These are phyloP conservation scores for Ammospiza nelsoni DNA, from an alignment of 2,113 vertebrate species.

Conservation along the genomic window DNA sequence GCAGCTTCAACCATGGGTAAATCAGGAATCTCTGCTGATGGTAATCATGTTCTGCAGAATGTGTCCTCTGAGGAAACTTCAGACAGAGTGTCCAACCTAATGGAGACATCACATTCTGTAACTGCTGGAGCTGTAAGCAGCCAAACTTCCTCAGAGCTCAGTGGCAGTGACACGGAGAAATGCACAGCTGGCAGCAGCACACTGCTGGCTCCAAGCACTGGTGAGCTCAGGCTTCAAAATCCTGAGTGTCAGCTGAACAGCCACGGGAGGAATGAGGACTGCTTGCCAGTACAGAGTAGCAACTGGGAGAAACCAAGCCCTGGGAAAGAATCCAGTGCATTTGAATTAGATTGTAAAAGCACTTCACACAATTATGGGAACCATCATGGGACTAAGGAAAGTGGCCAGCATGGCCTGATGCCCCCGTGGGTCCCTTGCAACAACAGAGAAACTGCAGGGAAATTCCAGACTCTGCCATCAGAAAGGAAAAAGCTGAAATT, in stretches of 20 bases:
- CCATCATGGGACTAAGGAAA: not conserved
- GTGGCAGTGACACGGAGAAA: not conserved
- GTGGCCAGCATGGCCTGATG: not conserved
- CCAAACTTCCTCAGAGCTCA: not conserved
- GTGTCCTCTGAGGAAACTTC: not conserved
- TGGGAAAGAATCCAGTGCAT: conserved; percentile 29
- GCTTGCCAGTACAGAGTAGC: conserved; percentile 35
- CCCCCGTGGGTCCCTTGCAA: not conserved
- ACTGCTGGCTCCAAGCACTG: not conserved
- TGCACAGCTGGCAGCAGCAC: not conserved
- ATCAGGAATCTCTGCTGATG: not conserved
- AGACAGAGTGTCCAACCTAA: not conserved
- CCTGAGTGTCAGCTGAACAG: not conserved
- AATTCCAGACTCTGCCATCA: conserved; percentile 73
- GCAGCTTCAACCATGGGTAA: not conserved
- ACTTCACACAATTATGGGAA: not conserved
- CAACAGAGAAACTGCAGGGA: not conserved
- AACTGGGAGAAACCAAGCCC: conserved; percentile 43
- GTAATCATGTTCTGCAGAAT: not conserved
- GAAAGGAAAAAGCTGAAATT: conserved; percentile 89
- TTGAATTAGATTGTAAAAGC: not conserved
- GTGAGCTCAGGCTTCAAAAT: not conserved
- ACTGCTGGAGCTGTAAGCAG: not conserved
- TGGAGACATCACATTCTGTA: not conserved
- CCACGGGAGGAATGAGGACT: not conserved